phyloP scores from a whole-genome alignment of 2,113 vertebrate genomes.

The Alethe diademata region DNA sequence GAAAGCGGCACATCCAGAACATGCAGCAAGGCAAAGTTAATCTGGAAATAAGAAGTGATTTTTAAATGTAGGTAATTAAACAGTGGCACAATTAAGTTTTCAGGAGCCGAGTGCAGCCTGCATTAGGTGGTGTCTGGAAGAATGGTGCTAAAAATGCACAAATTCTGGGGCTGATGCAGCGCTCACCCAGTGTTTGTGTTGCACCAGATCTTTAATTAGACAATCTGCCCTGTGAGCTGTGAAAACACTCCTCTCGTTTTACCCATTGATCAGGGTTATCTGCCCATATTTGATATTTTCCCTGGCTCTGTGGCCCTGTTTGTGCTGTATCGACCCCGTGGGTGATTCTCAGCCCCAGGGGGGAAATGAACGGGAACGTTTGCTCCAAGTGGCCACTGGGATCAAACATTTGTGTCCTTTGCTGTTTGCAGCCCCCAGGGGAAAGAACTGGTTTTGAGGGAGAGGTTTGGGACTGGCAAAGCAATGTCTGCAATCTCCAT shows the following conservation, averaged over 20 bases:
- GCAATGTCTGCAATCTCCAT: neutral
- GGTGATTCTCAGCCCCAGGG: neutral
- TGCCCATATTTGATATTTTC: neutral
- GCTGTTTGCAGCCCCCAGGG: neutral
- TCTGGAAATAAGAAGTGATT: neutral
- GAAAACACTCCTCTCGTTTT: neutral
- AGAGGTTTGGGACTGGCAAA: neutral
- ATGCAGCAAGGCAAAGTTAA: neutral
- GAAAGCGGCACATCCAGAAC: neutral
- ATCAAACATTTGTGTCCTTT: neutral
- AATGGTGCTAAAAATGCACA: neutral
- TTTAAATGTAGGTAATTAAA: neutral
- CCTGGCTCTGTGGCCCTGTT: neutral
- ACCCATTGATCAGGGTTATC: neutral
- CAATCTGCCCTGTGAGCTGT: neutral
- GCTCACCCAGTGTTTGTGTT: fast-evolving
- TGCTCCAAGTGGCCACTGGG: neutral
- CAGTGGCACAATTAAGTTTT: neutral
- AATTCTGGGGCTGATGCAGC: neutral
- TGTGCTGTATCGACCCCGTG: neutral
- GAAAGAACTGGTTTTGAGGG: neutral
- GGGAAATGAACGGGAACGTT: neutral
- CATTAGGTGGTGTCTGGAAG: neutral
- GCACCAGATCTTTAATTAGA: neutral
- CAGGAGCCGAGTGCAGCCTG: neutral